Percentiles rank a stretch among this genome's conserved stretches.
phyloP scores from a whole-genome alignment of 2,888 invertebrate species.

The Leptura quadrifasciata region DNA sequence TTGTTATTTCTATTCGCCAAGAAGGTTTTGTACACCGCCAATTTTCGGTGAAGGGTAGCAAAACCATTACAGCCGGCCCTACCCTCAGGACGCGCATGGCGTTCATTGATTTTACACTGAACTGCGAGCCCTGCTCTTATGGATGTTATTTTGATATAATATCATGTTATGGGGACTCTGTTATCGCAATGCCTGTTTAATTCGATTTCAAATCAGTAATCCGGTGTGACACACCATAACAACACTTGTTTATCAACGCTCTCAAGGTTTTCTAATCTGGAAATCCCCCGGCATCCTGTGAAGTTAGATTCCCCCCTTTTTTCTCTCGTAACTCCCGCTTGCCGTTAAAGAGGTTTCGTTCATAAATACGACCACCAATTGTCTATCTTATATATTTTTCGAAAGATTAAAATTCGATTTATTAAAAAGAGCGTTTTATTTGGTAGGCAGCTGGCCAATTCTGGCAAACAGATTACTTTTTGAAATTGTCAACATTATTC shows the following conservation, averaged over 20 bases:
- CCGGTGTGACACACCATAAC: constrained; percentile 17
- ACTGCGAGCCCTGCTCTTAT: constrained; percentile 62
- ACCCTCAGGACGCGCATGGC: constrained; percentile 70
- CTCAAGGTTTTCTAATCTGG: constrained; percentile 9
- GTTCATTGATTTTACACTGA: constrained; percentile 71
- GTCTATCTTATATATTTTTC: background rate
- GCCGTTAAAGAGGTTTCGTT: background rate
- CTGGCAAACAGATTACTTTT: background rate
- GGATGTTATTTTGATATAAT: constrained; percentile 68
- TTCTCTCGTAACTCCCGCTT: constrained; percentile 14
- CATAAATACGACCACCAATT: constrained; percentile 6
- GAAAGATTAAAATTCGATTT: background rate
- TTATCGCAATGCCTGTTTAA: constrained; percentile 60
- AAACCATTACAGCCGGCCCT: constrained; percentile 41
- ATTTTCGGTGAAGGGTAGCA: constrained; percentile 11
- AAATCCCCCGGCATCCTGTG: background rate
- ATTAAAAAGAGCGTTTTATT: background rate
- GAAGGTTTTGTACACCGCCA: no score
- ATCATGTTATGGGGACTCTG: constrained; percentile 63
- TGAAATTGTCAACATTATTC: constrained; percentile 6
- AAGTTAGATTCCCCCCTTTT: background rate
- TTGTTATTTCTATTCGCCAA: no score
- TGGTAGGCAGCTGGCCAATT: constrained; percentile 4
- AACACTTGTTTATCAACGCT: constrained; percentile 21
- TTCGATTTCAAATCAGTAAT: constrained; percentile 43